Base-by-base conservation (phyloP, 1,140 invertebrate species). In the Dendrolimus kikuchii region DNA sequence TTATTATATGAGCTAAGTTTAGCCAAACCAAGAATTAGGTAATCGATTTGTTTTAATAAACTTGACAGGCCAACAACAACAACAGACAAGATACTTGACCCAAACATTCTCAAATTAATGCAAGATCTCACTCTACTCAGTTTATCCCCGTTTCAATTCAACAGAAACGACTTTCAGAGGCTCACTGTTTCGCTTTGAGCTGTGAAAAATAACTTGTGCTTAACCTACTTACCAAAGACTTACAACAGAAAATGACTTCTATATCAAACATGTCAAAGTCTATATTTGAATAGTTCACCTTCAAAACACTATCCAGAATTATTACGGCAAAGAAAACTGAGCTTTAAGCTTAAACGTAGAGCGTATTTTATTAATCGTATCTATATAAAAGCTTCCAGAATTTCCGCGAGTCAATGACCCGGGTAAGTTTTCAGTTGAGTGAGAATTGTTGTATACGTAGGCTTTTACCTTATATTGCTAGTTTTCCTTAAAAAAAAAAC, bases 191-290 rank as follows among this genome's bases (percentile, higher is more conserved):
- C 53, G 38, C 49, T 40, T 45, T n/a, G 39, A 49, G 49, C 49
- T 51, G 57, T 61, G 54, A 63, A 59, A 63, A 62, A 63, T 63
- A 63, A 63, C 60, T 58, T 60, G 49, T 60, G 51, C 64, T 66
- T 66, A 63, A 66, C 64, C 64, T 58, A 66, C 43, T 63, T 63
- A 49, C 49, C 49, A 37, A 40, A 51, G 46, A 51, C 7, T 38
- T 5, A 10, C 41, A 51, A 42, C 9, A 38, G 5, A 61, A 51
- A 59, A 6, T 23, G 3, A 51, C 48, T 50, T 38, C 40, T 56
- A 57, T 7, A 4, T 7, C 6, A 0, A 40, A 6, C 7, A 5
- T 9, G 8, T 45, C 3, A 50, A 48, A 50, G n/a, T 47, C 0
- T 39, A 46, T 40, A 42, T 49, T 49, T 23, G 41, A 48, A 44